Evolutionary conservation across 2,888 invertebrate species (phyloP).

Genomic region (Alsophila aescularia): DNA sequence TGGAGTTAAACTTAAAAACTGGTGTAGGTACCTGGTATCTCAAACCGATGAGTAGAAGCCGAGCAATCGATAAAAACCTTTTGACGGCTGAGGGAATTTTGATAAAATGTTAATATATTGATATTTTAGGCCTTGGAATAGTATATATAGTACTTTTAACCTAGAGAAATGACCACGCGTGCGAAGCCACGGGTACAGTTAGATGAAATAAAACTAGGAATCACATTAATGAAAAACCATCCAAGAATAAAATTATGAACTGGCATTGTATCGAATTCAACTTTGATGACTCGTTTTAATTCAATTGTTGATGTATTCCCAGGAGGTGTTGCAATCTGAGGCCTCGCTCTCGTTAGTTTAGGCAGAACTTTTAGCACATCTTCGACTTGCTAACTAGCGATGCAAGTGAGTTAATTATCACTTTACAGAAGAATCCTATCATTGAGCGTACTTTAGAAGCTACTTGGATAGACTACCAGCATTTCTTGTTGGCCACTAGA

Average conservation of each 20-base stretch:
- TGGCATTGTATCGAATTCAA: constrained; percentile 35
- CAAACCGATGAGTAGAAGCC: too few species aligned
- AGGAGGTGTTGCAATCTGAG: constrained; percentile 67
- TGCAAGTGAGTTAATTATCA: constrained; percentile 51
- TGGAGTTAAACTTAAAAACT: too few species aligned
- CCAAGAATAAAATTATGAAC: constrained; percentile 14
- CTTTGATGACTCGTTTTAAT: constrained; percentile 50
- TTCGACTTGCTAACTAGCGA: constrained; percentile 57
- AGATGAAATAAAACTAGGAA: neutral
- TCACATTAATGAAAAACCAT: constrained; percentile 10
- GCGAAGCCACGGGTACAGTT: too few species aligned
- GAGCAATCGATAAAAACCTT: too few species aligned
- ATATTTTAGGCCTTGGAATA: too few species aligned
- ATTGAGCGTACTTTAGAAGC: neutral
- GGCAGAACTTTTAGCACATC: constrained; percentile 68
- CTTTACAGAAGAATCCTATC: constrained; percentile 10
- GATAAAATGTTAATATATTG: too few species aligned
- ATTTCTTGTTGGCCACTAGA: too few species aligned
- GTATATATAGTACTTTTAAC: too few species aligned
- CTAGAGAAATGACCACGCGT: too few species aligned
- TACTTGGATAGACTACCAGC: too few species aligned
- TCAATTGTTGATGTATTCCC: constrained; percentile 68
- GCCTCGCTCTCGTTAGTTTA: constrained; percentile 75
- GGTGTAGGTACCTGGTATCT: too few species aligned
- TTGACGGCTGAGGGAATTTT: too few species aligned